phyloP scores from a whole-genome alignment of 2,888 invertebrate species.

The Acrocyrtus sp. region DNA sequence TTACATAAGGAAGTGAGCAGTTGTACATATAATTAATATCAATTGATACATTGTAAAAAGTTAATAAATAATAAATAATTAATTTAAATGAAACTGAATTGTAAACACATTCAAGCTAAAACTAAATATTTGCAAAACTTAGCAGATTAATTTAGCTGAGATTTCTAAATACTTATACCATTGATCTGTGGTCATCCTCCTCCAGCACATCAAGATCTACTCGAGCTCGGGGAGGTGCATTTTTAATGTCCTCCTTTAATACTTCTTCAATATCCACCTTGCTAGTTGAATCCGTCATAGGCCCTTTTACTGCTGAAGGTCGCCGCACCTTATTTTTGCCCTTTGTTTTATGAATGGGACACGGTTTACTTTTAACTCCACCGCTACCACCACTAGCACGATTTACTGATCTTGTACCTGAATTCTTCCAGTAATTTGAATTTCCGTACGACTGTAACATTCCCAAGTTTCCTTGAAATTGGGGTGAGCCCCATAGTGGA shows the following conservation, averaged over 20 bases:
- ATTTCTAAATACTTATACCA: too few relatives aligned
- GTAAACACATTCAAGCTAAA: too few relatives aligned
- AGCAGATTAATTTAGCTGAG: too few relatives aligned
- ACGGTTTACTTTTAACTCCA: neutral
- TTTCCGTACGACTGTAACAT: constrained; percentile 16
- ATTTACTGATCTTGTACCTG: neutral
- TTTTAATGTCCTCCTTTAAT: constrained; percentile 2
- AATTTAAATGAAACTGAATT: too few relatives aligned
- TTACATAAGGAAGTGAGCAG: too few relatives aligned
- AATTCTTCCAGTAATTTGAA: constrained; percentile 24
- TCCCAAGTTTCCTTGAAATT: constrained; percentile 24
- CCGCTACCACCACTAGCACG: neutral
- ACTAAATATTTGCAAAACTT: too few relatives aligned
- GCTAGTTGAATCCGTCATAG: neutral
- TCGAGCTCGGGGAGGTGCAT: constrained; percentile 18
- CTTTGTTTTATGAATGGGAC: neutral
- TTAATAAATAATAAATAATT: too few relatives aligned
- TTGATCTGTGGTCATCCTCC: neutral
- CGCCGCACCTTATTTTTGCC: neutral
- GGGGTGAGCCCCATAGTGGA: constrained; percentile 33
- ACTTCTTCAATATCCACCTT: neutral
- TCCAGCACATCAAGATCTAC: constrained; percentile 31
- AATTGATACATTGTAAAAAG: too few relatives aligned
- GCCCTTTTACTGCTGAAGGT: neutral
- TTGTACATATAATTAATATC: too few relatives aligned